phyloP scores from a whole-genome alignment of 2,113 vertebrate species.

The Muscicapa adusta region DNA sequence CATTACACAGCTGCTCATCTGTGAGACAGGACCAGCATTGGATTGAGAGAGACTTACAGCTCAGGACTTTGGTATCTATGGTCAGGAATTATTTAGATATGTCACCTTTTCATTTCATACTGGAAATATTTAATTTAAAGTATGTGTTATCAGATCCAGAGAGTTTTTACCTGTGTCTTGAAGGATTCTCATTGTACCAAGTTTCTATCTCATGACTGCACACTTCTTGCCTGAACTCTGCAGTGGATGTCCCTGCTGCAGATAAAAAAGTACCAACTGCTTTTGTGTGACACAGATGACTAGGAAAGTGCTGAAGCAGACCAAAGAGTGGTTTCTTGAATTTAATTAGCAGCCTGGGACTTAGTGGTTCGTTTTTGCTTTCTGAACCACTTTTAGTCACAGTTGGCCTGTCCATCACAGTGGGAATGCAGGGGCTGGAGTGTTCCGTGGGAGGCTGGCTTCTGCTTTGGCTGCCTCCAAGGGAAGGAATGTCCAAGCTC shows the following conservation, averaged over 20 bases:
- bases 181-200: not conserved
- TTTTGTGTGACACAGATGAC: not conserved
- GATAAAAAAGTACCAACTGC: not conserved
- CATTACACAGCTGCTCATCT: not conserved
- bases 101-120: not conserved
- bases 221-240: not conserved
- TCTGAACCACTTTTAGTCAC: not conserved
- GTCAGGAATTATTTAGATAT: not conserved
- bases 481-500: not conserved
- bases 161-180: not conserved
- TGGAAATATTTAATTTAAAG: not conserved
- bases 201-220: accelerated
- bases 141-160: not conserved
- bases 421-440: not conserved
- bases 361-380: not conserved
- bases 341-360: not conserved
- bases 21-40: accelerated
- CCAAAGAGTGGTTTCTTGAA: not conserved
- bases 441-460: not conserved
- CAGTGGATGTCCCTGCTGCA: not conserved
- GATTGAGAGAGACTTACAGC: not conserved
- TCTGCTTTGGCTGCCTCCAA: not conserved
- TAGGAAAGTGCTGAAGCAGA: not conserved
- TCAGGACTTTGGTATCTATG: not conserved
- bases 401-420: not conserved